Conservation (phyloP, 2,113 vertebrate species). For the Leucopsar rothschildi region DNA sequence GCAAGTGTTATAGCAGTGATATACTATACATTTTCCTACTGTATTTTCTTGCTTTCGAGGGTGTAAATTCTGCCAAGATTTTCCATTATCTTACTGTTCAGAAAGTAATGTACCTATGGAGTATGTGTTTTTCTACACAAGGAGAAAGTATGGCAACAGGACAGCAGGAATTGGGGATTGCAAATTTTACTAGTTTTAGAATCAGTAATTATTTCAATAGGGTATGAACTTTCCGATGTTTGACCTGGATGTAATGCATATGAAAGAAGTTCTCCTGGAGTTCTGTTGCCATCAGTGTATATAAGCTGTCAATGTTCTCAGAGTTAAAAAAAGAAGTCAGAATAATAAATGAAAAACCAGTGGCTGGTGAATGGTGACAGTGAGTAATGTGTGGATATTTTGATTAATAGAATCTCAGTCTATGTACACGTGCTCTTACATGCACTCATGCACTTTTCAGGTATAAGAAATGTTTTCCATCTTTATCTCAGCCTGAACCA, state of each 20-base stretch:
- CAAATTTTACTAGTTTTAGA: not conserved
- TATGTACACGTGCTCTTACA: not conserved
- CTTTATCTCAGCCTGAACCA: conserved; percentile 1
- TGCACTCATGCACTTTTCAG: not conserved
- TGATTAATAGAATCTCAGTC: conserved; percentile 20
- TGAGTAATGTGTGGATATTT: conserved; percentile 11
- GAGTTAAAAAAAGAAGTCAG: not conserved
- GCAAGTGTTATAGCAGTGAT: not conserved
- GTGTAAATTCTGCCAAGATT: not conserved
- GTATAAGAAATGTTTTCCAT: not conserved
- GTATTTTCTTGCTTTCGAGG: not conserved
- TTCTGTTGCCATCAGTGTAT: not conserved
- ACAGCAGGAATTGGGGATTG: not conserved
- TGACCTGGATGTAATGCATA: not conserved
- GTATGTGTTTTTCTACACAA: not conserved
- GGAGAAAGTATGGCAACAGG: not conserved
- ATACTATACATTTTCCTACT: not conserved
- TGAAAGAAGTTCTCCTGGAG: not conserved
- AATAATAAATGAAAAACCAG: conserved; percentile 30
- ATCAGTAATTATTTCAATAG: not conserved
- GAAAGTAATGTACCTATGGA: not conserved
- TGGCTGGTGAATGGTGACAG: not conserved
- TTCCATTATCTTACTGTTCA: not conserved
- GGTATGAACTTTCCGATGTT: not conserved
- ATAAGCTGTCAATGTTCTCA: not conserved